Evolutionary conservation across 2,113 vertebrate genomes (phyloP), one percentile per base, ranked within the genome.

Genomic region (Dermatemys mawii): DNA sequence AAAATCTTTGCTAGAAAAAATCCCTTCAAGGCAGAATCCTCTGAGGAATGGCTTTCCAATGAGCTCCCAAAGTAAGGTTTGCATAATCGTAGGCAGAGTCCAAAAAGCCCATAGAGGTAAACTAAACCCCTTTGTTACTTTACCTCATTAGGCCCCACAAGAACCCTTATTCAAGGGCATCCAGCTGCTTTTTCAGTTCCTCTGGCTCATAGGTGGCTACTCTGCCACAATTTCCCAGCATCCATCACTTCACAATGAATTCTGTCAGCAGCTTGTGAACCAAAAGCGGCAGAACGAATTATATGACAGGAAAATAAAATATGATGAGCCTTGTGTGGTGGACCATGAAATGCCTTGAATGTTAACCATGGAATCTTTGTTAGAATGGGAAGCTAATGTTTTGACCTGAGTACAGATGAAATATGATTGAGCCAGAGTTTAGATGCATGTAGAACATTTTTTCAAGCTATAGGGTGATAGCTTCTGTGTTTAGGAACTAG

Each of bases 281-380:
- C 29, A 73, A 19, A 32, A 79, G 54, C 27, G 57, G 82, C 44
- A 92, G 63, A 88, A 76, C 13, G 11, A 51, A 54, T 55, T 46
- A 17, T 49, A 84, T 50, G 75, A 84, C 82, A 90, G 49, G 75
- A 79, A n/a, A 75, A 83, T 26, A 10, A 88, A 81, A 10, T 38
- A 51, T 29, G 79, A 44, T 63, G 79, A 63, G 41, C 50, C 55
- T 19, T 63, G 16, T 19, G 35, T 8, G 14, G 51, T 0, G 1
- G 19, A 24, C 41, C 13, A 12, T 41, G 51, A 49, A 0, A 0
- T 78, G n/a, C 67, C 1, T 0, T 0, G 1, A 49, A 44, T 5
- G 27, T 80, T 82, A 41, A 80, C 78, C 44, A 22, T 2, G 2
- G 4, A 29, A 9, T 67, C 24, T 55, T 63, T 76, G 38, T 90